These are phyloP conservation scores for Porites divaricata DNA, from an alignment of 92 coral and sea anemone species.

Conservation along the genomic window DNA sequence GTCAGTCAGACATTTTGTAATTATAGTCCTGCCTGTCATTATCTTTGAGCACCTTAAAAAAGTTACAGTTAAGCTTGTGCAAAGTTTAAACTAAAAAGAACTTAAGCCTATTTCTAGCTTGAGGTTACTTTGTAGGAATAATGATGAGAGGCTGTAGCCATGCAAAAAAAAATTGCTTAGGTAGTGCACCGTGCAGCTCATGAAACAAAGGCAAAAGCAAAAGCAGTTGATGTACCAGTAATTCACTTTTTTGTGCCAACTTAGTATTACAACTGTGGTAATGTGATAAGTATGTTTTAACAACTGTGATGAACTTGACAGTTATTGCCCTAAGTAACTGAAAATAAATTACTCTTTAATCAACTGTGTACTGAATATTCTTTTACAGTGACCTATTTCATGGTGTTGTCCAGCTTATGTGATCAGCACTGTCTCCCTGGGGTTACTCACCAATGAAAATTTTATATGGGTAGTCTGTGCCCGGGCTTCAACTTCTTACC, in stretches of 20 bases:
- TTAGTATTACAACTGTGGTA: too few species aligned
- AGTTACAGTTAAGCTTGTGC: neutral
- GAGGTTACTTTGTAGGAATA: too few species aligned
- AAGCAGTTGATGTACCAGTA: too few species aligned
- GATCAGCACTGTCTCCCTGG: too few species aligned
- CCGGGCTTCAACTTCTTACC: too few species aligned
- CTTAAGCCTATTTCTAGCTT: neutral
- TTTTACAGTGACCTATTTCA: neutral
- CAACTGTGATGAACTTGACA: neutral
- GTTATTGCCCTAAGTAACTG: slow-evolving; percentile 1
- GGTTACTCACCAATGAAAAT: too few species aligned
- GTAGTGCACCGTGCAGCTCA: too few species aligned
- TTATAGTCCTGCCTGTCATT: neutral
- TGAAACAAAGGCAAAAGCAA: too few species aligned
- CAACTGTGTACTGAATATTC: neutral
- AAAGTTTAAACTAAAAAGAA: neutral
- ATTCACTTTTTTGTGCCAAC: too few species aligned
- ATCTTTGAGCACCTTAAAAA: neutral
- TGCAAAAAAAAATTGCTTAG: neutral
- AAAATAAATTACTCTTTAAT: neutral
- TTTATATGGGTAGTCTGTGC: too few species aligned
- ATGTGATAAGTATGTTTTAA: too few species aligned
- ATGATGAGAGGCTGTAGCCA: too few species aligned
- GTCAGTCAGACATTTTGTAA: neutral
- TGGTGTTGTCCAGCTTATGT: neutral